A percentile compares a stretch with the other conserved stretches of the same genome.
Conservation (phyloP, 2,113 vertebrate genomes). For the Prunella himalayana region DNA sequence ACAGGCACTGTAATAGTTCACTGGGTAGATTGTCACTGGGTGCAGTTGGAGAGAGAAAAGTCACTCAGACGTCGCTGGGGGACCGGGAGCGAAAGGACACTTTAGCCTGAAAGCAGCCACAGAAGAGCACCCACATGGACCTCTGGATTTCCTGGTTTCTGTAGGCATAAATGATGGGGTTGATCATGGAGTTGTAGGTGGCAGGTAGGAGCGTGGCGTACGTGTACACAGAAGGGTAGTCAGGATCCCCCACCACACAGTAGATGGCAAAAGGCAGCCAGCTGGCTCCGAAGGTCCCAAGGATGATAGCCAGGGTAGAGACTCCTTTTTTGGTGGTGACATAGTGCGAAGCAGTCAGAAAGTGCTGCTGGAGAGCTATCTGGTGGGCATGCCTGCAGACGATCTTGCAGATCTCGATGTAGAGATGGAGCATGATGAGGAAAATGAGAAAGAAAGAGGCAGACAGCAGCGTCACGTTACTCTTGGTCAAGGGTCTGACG, state of each 20-base stretch:
- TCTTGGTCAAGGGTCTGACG: slow-evolving; percentile 88
- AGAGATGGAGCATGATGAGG: slow-evolving; percentile 90
- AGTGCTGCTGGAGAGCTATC: slow-evolving; percentile 98
- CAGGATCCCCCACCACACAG: slow-evolving; percentile 87
- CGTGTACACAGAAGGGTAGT: slow-evolving; percentile 90
- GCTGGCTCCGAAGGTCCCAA: slow-evolving; percentile 94
- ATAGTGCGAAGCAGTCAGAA: slow-evolving; percentile 89
- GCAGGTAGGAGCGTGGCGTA: slow-evolving; percentile 94
- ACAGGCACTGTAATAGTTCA: slow-evolving; percentile 72
- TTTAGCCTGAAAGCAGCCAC: slow-evolving; percentile 90
- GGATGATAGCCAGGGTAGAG: slow-evolving; percentile 91
- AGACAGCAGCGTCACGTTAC: slow-evolving; percentile 87
- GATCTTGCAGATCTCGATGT: slow-evolving; percentile 95
- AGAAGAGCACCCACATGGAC: slow-evolving; percentile 90
- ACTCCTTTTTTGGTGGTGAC: slow-evolving; percentile 94
- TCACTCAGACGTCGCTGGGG: slow-evolving; percentile 90
- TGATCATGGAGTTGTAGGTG: slow-evolving; percentile 99
- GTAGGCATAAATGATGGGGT: slow-evolving; percentile 98
- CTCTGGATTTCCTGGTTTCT: slow-evolving; percentile 95
- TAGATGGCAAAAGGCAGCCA: slow-evolving; percentile 98
- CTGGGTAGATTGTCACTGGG: slow-evolving; percentile 68
- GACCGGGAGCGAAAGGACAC: slow-evolving; percentile 90
- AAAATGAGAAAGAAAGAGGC: slow-evolving; percentile 90
- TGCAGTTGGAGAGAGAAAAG: background rate
- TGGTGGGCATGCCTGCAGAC: slow-evolving; percentile 96